A percentile compares a stretch with the other conserved stretches of the same genome.
Conservation (phyloP, 2,113 vertebrate genomes). For the Delphinus delphis region DNA sequence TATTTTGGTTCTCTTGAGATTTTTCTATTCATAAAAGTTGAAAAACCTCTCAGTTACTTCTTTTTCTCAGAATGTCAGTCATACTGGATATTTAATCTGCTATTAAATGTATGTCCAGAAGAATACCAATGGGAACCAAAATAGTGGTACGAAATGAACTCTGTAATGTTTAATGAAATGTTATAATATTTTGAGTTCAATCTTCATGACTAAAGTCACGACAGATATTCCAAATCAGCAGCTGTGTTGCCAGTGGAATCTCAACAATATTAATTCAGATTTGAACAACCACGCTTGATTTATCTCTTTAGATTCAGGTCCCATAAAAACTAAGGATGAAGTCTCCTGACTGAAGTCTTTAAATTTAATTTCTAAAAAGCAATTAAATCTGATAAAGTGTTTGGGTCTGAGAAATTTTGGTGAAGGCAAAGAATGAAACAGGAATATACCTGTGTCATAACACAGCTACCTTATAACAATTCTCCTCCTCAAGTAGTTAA, state of each 20-base stretch:
- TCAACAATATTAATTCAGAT: conserved; percentile 47
- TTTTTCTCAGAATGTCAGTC: neutral
- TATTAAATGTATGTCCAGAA: neutral
- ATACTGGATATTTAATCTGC: neutral
- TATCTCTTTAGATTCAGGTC: neutral
- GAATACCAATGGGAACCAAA: conserved; percentile 25
- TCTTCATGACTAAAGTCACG: conserved; percentile 47
- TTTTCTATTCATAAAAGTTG: neutral
- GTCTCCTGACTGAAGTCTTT: conserved; percentile 35
- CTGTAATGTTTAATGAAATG: conserved; percentile 21
- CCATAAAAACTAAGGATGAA: conserved; percentile 36
- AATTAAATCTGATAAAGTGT: neutral
- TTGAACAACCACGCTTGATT: conserved; percentile 51
- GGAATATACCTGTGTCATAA: neutral
- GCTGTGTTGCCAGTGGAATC: conserved; percentile 13
- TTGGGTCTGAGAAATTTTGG: neutral
- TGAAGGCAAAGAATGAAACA: neutral
- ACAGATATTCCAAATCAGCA: conserved; percentile 47
- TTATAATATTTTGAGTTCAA: conserved; percentile 39
- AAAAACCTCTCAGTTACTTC: neutral
- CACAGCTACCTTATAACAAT: neutral
- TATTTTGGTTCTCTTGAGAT: neutral
- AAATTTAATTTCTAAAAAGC: conserved; percentile 45
- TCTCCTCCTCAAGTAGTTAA: neutral
- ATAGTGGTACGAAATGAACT: conserved; percentile 12